phyloP scores from a whole-genome alignment of 2,888 invertebrate species.

The Cephus runcator region DNA sequence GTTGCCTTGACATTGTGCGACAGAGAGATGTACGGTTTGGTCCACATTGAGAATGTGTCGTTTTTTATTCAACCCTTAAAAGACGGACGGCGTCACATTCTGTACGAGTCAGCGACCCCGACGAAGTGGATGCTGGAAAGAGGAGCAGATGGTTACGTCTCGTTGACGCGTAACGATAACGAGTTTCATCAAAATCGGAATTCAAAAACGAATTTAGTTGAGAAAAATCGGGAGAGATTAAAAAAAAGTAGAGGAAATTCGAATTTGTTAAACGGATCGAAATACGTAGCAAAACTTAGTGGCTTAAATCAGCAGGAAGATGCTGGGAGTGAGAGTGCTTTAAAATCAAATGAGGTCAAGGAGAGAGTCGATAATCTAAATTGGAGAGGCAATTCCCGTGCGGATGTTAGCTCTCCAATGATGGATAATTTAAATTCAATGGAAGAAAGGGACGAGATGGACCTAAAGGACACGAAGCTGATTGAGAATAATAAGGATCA shows the following conservation, averaged over 20 bases:
- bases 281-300: background rate
- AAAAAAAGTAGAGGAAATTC: background rate
- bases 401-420: background rate
- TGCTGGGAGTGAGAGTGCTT: background rate
- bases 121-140: background rate
- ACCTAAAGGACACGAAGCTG: background rate
- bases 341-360: background rate
- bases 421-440: background rate
- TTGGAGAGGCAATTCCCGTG: background rate
- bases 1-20: conserved; percentile 70
- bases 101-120: conserved; percentile 35
- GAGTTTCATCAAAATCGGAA: background rate
- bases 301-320: background rate
- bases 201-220: background rate
- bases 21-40: conserved; percentile 68
- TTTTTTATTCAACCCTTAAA: conserved; percentile 67
- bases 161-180: background rate
- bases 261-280: background rate
- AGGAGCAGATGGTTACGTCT: background rate
- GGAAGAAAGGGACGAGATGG: background rate
- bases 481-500: background rate
- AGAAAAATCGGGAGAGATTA: background rate
- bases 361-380: background rate
- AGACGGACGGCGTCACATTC: conserved; percentile 41
- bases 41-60: conserved; percentile 66